Percentiles rank a stretch among this genome's conserved stretches.
These are phyloP conservation scores for Aphis gossypii DNA, from an alignment of 1,140 invertebrate genomes.

Conservation along the genomic window DNA sequence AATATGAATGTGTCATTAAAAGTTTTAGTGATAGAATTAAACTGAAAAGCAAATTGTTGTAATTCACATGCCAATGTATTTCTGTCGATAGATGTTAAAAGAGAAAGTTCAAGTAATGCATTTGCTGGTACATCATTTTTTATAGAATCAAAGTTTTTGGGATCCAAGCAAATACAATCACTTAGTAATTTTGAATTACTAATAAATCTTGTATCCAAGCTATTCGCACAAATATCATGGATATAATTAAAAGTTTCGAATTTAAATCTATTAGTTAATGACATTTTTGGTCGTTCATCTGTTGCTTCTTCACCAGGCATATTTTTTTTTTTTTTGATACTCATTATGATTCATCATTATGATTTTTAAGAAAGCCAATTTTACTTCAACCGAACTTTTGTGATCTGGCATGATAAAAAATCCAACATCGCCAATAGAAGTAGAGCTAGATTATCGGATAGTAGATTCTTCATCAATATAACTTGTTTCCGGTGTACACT, in stretches of 20 bases:
- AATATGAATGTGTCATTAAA: neutral
- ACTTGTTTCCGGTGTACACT: neutral
- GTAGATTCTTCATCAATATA: slow-evolving; percentile 2
- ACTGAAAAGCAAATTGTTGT: neutral
- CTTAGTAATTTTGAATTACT: no score
- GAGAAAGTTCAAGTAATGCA: neutral
- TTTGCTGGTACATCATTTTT: neutral
- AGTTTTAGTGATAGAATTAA: neutral
- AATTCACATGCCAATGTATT: neutral
- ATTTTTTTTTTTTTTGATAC: no score
- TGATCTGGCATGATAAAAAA: slow-evolving; percentile 22
- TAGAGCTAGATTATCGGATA: neutral
- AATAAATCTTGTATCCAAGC: no score
- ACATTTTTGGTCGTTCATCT: neutral
- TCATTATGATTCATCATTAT: no score
- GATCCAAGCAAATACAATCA: no score
- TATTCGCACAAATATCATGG: no score
- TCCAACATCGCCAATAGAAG: slow-evolving; percentile 4
- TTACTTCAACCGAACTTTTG: neutral
- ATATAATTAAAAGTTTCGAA: no score
- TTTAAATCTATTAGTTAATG: no score
- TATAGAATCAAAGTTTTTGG: neutral
- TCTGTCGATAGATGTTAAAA: neutral
- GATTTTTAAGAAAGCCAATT: neutral
- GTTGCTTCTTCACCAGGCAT: neutral